Base-by-base conservation (phyloP, 2,888 invertebrate genomes). In the Coelopa pilipes region DNA sequence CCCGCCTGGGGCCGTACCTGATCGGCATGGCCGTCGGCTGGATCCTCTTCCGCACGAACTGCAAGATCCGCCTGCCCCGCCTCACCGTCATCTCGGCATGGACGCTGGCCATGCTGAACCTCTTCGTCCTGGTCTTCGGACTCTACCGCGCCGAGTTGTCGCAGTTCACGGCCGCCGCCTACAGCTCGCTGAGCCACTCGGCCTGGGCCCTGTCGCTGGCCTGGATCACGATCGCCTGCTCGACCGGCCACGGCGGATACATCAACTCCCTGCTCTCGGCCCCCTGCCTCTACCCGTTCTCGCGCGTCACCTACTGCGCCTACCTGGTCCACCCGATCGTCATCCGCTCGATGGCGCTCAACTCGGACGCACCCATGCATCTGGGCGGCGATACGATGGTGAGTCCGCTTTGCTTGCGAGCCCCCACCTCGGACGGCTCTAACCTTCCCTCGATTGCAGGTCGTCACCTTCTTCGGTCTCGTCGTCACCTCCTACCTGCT, bases 11-110 rank as follows among this genome's bases (percentile, higher is more conserved):
- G 0, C 95, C 95, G 0, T 96, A 95, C 85, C 88, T 95, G 1
- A 92, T 95, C 70, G 95, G 95, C 78, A 95, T 96, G 94, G 89
- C 91, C 19, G 92, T 93, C 0, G 95, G 95, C 0, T 96, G 95
- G 92, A 91, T 93, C 76, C 89, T 96, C 21, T 95, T 94, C 85
- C 94, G 94, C 87, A 94, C 93, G 45, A 92, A 94, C 84, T 92
- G 94, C 86, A 92, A 92, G 85, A 91, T 95, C 19, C 90, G 91
- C 76, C 92, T 95, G 90, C 91, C 88, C 4, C 87, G 93, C 91
- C 83, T 91, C 19, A 91, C 91, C 77, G 91, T 94, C 17, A 84
- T 88, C 59, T 87, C 91, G 3, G 95, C 94, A 34, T 96, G 96
- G 96, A 84, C 88, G 1, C 84, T 91, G 57, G 92, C 94, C 70